phyloP scores from a whole-genome alignment of 2,797 vertebrate genomes.

The Myotis daubentonii region DNA sequence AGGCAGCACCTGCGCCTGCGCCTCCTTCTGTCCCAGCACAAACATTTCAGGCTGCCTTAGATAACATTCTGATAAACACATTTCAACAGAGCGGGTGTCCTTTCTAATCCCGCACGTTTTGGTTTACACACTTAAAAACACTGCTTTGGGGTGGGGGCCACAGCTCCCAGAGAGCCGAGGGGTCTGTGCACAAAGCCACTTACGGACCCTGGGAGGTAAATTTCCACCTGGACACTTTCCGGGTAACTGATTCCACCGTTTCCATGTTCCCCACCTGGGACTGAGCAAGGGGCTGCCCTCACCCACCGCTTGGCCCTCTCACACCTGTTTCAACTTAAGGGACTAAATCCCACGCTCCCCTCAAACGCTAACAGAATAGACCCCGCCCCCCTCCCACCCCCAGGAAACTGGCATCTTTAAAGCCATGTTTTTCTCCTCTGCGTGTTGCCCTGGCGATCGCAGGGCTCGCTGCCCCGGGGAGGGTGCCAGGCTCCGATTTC shows the following conservation, averaged over 20 bases:
- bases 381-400: fast-evolving
- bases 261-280: not conserved
- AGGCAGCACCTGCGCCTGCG: not conserved
- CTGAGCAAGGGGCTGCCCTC: not conserved
- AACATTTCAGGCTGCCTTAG: not conserved
- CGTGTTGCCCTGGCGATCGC: not conserved
- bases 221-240: not conserved
- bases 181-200: not conserved
- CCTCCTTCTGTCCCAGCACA: no score
- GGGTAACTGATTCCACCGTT: not conserved
- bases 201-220: not conserved
- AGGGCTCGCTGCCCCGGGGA: fast-evolving
- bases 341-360: not conserved
- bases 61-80: not conserved
- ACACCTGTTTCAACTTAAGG: not conserved
- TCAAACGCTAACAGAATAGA: not conserved
- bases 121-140: not conserved
- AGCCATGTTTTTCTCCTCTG: not conserved
- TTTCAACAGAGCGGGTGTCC: not conserved
- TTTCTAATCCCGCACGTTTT: not conserved
- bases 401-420: not conserved
- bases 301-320: not conserved
- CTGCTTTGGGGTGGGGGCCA: not conserved
- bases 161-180: not conserved
- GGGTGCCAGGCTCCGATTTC: slow-evolving; percentile 54